phyloP scores from a whole-genome alignment of 2,888 invertebrate species.

The Panopea generosa region DNA sequence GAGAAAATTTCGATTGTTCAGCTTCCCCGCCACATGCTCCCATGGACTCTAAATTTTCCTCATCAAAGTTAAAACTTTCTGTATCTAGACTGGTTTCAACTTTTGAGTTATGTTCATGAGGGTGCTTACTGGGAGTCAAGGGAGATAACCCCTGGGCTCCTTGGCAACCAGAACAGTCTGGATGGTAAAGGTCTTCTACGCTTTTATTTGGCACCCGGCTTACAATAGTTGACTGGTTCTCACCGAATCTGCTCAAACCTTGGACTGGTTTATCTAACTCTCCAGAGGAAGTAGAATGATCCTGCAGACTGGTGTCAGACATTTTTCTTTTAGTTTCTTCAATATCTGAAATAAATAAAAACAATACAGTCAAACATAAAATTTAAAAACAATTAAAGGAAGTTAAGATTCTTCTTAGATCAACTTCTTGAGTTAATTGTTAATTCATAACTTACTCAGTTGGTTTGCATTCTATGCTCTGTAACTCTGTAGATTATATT shows the following conservation, averaged over 20 bases:
- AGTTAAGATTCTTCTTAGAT: no score
- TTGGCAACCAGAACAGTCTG: constrained; percentile 65
- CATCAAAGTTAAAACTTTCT: constrained; percentile 36
- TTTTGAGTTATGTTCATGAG: constrained; percentile 30
- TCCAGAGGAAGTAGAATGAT: constrained; percentile 6
- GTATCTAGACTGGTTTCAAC: constrained; percentile 30
- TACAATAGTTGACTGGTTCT: constrained; percentile 75
- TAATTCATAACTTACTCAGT: no score
- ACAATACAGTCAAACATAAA: no score
- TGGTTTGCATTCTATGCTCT: no score
- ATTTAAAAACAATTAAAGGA: no score
- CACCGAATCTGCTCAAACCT: constrained; percentile 66
- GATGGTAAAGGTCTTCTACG: constrained; percentile 77
- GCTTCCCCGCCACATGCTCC: constrained; percentile 62
- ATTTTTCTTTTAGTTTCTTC: constrained; percentile 37
- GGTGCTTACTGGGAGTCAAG: constrained; percentile 45
- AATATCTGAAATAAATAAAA: constrained; percentile 24
- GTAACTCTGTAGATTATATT: no score
- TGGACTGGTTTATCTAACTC: constrained; percentile 46
- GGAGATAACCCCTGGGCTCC: constrained; percentile 47
- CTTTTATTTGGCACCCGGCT: constrained; percentile 80
- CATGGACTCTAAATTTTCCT: constrained; percentile 49
- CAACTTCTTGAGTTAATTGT: no score
- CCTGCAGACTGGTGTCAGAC: constrained; percentile 30
- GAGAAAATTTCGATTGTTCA: not conserved